Conservation (phyloP, 2,888 invertebrate genomes). For the Chloroclysta siterata region DNA sequence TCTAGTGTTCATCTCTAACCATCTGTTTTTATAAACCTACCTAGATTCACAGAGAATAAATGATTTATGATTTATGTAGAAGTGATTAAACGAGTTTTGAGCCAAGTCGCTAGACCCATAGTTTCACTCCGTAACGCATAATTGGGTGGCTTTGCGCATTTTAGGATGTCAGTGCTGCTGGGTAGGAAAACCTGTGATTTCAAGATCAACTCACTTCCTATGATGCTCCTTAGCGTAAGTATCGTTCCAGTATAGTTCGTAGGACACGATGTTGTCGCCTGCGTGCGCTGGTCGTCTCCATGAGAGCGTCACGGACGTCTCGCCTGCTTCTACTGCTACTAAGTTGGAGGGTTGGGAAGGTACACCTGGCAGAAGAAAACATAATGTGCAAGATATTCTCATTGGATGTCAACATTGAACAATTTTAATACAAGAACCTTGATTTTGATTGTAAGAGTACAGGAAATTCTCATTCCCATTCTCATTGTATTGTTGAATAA, state of each 20-base stretch:
- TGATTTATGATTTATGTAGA: no score
- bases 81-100: background rate
- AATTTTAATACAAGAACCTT: no score
- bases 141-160: background rate
- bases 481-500: no score
- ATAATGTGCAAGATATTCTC: background rate
- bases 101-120: background rate
- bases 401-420: no score
- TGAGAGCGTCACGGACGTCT: constrained; percentile 94
- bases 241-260: constrained; percentile 99
- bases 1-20: no score
- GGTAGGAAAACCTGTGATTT: background rate
- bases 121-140: background rate
- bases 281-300: constrained; percentile 97
- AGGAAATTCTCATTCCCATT: no score
- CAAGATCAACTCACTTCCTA: constrained; percentile 84
- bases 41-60: no score
- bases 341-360: constrained; percentile 98
- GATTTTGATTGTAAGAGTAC: no score
- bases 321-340: constrained; percentile 93
- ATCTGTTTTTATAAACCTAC: no score
- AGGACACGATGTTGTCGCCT: constrained; percentile 96
- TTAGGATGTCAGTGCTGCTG: background rate
- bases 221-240: constrained; percentile 96
- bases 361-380: constrained; percentile 88